Evolutionary conservation across 2,797 vertebrate genomes (phyloP), one percentile per base, ranked within the genome.

Genomic region (Ara ararauna): DNA sequence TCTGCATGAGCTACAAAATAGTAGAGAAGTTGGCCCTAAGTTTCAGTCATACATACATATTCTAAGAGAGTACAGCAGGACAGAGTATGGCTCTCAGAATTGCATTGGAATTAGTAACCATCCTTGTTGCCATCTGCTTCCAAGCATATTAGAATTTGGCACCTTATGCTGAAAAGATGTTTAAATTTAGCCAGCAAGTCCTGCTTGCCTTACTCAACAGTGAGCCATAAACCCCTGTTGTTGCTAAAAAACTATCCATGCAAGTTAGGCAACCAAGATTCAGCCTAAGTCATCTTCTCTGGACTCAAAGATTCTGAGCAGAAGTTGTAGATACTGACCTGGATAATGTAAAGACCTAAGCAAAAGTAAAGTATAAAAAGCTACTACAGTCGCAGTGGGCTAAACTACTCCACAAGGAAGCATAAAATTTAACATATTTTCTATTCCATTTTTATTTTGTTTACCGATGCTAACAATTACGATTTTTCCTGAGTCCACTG

Each of bases 101-200:
- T 36, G 21, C 61, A 45, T 65, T 91, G 68, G 53, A 83, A 81
- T 91, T 68, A 85, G 50, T 77, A 92, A 81, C 61, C 24, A 70
- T 75, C 19, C 48, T 85, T 87, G 68, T 65, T 91, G 30, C 89
- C 84, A 80, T 81, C 82, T 92, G 65, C 53, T 93, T 87, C 38
- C 47, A 74, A n/a, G 34, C 65, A 22, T 68, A 44, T 77, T 89
- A 75, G 48, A 85, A 85, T 32, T 68, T 66, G 38, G 54, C 38
- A 75, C 20, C 42, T 77, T 89, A 72, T 92, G 68, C 61, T 83
- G 48, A 78, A 86, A 93, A 82, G 29, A 53, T 81, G 34, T 72
- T 80, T 78, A 83, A 75, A 88, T 87, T 88, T 86, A 80, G 62
- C 40, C 27, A 75, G 54, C 19, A 78, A 85, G 44, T 72, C 79